Percentiles rank a stretch among this genome's conserved stretches.
phyloP scores from a whole-genome alignment of 2,797 vertebrate species.

The Esox masquinongy region DNA sequence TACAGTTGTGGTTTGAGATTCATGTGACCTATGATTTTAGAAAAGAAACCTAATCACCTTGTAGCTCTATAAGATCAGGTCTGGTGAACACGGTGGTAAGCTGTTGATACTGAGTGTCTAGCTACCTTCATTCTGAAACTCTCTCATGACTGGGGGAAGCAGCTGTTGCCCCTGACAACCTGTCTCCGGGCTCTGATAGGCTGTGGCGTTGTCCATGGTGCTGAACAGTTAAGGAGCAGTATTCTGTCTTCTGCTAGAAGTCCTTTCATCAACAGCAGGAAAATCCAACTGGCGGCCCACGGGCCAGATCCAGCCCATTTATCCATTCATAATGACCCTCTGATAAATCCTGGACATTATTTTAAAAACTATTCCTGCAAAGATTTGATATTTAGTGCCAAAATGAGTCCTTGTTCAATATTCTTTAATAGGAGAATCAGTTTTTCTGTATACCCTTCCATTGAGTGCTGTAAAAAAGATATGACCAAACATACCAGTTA shows the following conservation, averaged over 20 bases:
- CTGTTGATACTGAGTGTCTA: conserved; percentile 4
- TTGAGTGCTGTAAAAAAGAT: background rate
- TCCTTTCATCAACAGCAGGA: background rate
- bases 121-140: conserved; percentile 1
- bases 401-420: background rate
- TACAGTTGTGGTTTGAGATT: background rate
- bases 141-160: background rate
- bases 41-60: background rate
- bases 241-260: background rate
- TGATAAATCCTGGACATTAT: too few relatives aligned
- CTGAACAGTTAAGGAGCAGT: background rate
- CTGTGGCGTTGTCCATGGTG: background rate
- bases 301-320: too few relatives aligned
- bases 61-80: background rate
- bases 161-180: conserved; percentile 10
- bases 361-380: too few relatives aligned
- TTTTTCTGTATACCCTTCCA: background rate
- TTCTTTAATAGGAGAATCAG: background rate
- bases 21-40: background rate
- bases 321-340: too few relatives aligned
- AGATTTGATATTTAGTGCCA: background rate
- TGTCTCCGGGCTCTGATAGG: background rate
- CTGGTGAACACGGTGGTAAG: background rate
- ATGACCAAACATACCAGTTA: background rate
- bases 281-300: too few relatives aligned